phyloP scores from a whole-genome alignment of 1,140 invertebrate species.

The Meloidogyne chitwoodi region DNA sequence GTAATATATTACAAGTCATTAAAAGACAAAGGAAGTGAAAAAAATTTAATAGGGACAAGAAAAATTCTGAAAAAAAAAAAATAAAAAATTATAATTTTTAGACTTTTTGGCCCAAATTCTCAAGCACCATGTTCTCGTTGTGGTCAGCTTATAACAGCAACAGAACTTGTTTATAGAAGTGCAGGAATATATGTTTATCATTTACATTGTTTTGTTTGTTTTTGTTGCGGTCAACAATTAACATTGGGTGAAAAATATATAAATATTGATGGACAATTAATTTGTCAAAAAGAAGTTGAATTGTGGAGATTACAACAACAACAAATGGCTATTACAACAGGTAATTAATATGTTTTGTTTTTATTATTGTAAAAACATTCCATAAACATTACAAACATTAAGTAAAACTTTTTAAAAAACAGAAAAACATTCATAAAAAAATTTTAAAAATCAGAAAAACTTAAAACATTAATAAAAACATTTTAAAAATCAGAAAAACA shows the following conservation, averaged over 20 bases:
- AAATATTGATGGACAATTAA: conserved; percentile 25
- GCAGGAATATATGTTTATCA: conserved; percentile 15
- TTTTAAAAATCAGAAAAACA: no score
- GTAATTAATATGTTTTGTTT: no score
- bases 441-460: no score
- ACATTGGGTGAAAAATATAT: conserved; percentile 29
- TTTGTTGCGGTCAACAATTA: conserved; percentile 23
- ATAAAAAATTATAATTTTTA: neutral
- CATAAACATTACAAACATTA: no score
- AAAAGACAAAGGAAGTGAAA: neutral
- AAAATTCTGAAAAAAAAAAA: neutral
- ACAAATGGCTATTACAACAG: neutral
- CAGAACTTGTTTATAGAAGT: conserved; percentile 20
- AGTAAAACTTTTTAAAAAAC: no score
- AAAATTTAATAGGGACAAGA: no score
- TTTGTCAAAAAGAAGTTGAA: conserved; percentile 27
- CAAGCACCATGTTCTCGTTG: conserved; percentile 18
- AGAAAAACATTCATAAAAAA: no score
- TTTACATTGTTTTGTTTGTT: conserved; percentile 30
- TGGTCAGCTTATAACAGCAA: conserved; percentile 5
- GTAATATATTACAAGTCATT: neutral
- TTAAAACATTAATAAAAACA: no score
- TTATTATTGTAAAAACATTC: no score
- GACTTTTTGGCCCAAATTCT: neutral
- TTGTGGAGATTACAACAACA: conserved; percentile 18